These are phyloP conservation scores for Typhlichthys subterraneus DNA, from an alignment of 2,797 vertebrate species.

Conservation along the genomic window DNA sequence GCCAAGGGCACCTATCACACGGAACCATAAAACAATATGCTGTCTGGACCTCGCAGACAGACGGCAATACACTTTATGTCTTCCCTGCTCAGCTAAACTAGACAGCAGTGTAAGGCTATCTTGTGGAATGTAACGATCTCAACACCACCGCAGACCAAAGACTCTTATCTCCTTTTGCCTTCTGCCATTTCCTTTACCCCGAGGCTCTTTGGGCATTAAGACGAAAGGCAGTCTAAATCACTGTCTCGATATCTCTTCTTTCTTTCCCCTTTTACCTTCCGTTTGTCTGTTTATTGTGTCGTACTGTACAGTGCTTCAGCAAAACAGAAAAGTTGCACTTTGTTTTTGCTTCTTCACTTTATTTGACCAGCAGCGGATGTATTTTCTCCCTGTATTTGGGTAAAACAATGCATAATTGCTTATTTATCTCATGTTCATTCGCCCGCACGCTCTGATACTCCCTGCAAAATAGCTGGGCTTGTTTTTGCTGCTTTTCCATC, in stretches of 20 bases:
- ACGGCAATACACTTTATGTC: slow-evolving; percentile 30
- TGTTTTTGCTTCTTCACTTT: slow-evolving; percentile 49
- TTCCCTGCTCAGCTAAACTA: slow-evolving; percentile 47
- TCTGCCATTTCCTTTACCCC: slow-evolving; percentile 72
- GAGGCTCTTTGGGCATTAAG: slow-evolving; percentile 55
- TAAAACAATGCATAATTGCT: slow-evolving; percentile 63
- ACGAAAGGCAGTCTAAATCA: slow-evolving; percentile 68
- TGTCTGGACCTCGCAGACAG: slow-evolving; percentile 41
- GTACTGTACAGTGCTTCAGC: slow-evolving; percentile 41
- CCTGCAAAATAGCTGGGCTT: slow-evolving; percentile 30
- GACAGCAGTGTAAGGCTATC: slow-evolving; percentile 59
- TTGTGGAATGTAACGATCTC: slow-evolving; percentile 68
- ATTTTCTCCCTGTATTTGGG: slow-evolving; percentile 8
- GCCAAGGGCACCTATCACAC: slow-evolving; percentile 22
- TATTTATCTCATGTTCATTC: slow-evolving; percentile 49
- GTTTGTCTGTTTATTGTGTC: slow-evolving; percentile 38
- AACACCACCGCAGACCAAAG: slow-evolving; percentile 71
- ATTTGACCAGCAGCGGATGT: slow-evolving; percentile 40
- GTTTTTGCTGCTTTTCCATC: slow-evolving; percentile 23
- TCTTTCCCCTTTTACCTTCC: slow-evolving; percentile 35
- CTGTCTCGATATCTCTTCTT: slow-evolving; percentile 48
- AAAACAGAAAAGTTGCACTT: slow-evolving; percentile 61
- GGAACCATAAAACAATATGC: slow-evolving; percentile 35
- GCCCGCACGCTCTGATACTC: slow-evolving; percentile 47
- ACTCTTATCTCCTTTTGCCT: slow-evolving; percentile 67